Evolutionary conservation across 1,140 invertebrate genomes (phyloP).

Genomic region (Dolichoris vasculosae): DNA sequence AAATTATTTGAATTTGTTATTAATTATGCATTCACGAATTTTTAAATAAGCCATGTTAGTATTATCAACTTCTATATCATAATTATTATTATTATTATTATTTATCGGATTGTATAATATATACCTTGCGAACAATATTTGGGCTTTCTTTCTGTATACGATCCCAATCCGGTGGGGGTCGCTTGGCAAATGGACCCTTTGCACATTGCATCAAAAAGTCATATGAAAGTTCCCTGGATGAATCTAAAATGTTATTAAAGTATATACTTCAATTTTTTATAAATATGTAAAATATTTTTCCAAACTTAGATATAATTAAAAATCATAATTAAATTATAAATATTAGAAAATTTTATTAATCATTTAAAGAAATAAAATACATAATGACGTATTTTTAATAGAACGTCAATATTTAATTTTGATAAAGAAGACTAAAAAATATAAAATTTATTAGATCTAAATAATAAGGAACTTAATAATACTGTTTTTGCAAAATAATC

Average conservation of each 20-base stretch:
- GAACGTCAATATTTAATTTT: too few species aligned
- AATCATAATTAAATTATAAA: too few species aligned
- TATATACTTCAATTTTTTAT: not conserved
- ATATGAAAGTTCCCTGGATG: conserved; percentile 71
- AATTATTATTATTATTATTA: conserved; percentile 60
- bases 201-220: conserved; percentile 76
- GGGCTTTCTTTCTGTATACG: conserved; percentile 75
- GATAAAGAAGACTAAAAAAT: too few species aligned
- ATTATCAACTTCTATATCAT: conserved; percentile 43
- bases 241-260: conserved; percentile 58
- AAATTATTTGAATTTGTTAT: not conserved
- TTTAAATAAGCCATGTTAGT: conserved; percentile 4
- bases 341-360: too few species aligned
- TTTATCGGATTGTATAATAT: conserved; percentile 56
- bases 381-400: too few species aligned
- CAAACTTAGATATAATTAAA: too few species aligned
- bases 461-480: too few species aligned
- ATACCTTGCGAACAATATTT: conserved; percentile 75
- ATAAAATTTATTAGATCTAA: too few species aligned
- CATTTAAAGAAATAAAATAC: too few species aligned
- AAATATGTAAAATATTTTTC: not conserved
- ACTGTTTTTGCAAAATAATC: too few species aligned
- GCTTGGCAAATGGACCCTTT: conserved; percentile 75
- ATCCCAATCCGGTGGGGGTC: conserved; percentile 74
- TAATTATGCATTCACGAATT: conserved; percentile 17